A percentile compares a stretch with the other conserved stretches of the same genome.
These are phyloP conservation scores for Drosophila micromelanica DNA, from an alignment of 1,140 invertebrate species.

Conservation along the genomic window DNA sequence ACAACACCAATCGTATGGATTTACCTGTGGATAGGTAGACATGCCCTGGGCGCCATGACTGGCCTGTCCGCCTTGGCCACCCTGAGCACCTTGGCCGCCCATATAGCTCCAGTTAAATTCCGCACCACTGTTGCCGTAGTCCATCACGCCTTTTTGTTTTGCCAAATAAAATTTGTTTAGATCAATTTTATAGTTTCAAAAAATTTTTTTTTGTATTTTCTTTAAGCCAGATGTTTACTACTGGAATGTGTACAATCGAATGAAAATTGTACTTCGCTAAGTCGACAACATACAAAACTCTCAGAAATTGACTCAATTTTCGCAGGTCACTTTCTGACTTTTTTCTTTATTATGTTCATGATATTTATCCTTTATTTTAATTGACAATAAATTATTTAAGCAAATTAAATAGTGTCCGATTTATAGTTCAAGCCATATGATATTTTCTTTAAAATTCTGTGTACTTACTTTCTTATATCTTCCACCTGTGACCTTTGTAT, in stretches of 20 bases:
- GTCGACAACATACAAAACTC: not conserved
- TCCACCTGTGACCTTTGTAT: not conserved
- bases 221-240: constrained; percentile 32
- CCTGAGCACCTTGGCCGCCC: constrained; percentile 15
- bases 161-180: constrained; percentile 24
- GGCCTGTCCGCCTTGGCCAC: not conserved
- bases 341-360: not conserved
- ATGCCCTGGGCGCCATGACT: not conserved
- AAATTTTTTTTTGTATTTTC: constrained; percentile 31
- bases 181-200: constrained; percentile 35
- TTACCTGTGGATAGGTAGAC: constrained; percentile 49
- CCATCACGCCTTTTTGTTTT: constrained; percentile 34
- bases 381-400: not conserved
- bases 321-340: not conserved
- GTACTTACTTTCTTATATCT: not conserved
- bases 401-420: too few relatives aligned
- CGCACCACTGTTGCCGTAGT: constrained; percentile 38
- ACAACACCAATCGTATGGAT: not conserved
- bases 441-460: not conserved
- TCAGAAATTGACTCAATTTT: not conserved
- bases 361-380: too few relatives aligned
- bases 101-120: constrained; percentile 54
- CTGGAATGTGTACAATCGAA: constrained; percentile 33
- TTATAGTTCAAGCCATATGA: not conserved
- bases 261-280: constrained; percentile 12